Percentiles rank a stretch among this genome's conserved stretches.
These are phyloP conservation scores for Ellobium chinense DNA, from an alignment of 2,888 invertebrate genomes.

Conservation along the genomic window DNA sequence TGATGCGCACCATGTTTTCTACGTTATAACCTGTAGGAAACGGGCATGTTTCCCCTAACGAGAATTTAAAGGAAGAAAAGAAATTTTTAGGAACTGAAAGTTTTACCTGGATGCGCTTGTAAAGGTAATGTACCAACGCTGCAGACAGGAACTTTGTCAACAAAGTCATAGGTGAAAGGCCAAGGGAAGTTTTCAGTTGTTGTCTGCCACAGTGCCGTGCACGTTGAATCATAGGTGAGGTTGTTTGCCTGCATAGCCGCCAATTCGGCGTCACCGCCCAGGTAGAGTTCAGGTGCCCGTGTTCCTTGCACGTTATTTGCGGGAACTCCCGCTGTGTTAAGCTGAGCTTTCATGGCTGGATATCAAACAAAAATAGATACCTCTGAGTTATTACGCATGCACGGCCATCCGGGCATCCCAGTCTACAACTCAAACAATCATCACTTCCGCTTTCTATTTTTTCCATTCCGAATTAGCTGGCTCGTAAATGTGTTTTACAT, in stretches of 20 bases:
- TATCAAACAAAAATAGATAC: too few species aligned
- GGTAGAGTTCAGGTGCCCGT: slow-evolving; percentile 54
- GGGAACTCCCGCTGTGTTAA: slow-evolving; percentile 45
- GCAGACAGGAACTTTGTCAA: slow-evolving; percentile 5
- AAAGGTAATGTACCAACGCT: slow-evolving; percentile 7
- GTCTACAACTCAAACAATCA: too few species aligned
- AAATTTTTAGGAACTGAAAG: too few species aligned
- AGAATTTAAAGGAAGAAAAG: too few species aligned
- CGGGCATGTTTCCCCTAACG: too few species aligned
- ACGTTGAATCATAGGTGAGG: slow-evolving; percentile 28
- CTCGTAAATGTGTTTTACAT: too few species aligned
- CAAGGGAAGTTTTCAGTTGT: slow-evolving; percentile 20
- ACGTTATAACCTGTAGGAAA: too few species aligned
- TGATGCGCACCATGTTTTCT: too few species aligned
- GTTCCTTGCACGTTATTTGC: slow-evolving; percentile 52
- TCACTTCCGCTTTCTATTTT: too few species aligned
- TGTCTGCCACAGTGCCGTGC: background rate
- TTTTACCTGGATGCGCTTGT: slow-evolving; percentile 17
- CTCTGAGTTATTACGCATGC: too few species aligned
- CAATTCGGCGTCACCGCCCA: slow-evolving; percentile 56
- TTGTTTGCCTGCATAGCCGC: slow-evolving; percentile 48
- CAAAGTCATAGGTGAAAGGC: slow-evolving; percentile 50
- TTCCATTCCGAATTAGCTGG: too few species aligned
- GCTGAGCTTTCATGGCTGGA: slow-evolving; percentile 54
- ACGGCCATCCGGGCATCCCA: too few species aligned